phyloP scores from a whole-genome alignment of 2,888 invertebrate species.

The Lacanobia wlatinum region DNA sequence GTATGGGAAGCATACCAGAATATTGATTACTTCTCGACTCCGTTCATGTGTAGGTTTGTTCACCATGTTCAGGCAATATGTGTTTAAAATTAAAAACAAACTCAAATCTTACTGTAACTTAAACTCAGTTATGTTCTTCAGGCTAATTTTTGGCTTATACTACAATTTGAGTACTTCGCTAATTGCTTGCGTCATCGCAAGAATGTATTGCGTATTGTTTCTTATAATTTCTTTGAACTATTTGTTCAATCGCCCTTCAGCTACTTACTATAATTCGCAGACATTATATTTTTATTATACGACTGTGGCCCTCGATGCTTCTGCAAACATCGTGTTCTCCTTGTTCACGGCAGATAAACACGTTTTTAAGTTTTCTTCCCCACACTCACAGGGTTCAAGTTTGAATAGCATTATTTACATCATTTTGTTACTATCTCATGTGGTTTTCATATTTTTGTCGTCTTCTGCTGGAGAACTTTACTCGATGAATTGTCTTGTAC shows the following conservation, averaged over 20 bases:
- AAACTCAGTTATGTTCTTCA: neutral
- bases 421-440: neutral
- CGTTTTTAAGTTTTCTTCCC: neutral
- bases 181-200: conserved; percentile 1
- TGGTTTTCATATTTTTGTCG: neutral
- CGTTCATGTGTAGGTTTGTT: neutral
- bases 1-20: no score
- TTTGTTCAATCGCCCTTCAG: no score
- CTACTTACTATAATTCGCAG: no score
- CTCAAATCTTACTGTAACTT: neutral
- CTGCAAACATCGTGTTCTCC: neutral
- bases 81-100: conserved; percentile 3
- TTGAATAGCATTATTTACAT: neutral
- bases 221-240: neutral
- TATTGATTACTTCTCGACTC: neutral
- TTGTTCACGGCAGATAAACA: conserved; percentile 16
- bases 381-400: neutral
- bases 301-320: neutral
- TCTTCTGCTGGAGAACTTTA: fast-evolving
- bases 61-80: neutral
- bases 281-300: neutral
- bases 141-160: conserved; percentile 4
- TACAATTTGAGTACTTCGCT: conserved; percentile 4
- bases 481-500: neutral
- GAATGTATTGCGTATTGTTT: neutral